Evolutionary conservation across 2,113 vertebrate species (phyloP), one percentile per base, ranked within the genome.

Genomic region (Cynopterus brachyotis): DNA sequence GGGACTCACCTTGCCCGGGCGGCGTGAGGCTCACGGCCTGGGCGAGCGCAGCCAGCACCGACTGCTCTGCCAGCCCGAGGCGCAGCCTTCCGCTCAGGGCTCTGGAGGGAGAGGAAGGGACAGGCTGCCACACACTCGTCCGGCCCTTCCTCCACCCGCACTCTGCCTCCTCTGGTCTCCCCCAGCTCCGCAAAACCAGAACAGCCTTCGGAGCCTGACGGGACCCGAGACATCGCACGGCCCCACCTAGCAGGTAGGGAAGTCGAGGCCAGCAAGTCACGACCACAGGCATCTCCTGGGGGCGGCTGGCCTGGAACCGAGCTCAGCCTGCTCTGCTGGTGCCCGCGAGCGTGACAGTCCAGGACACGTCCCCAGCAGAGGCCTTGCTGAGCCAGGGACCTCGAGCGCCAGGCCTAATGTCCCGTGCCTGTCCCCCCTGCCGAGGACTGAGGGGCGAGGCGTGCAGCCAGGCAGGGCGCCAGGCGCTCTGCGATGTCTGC

Each of bases 21-120:
- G 99, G 99, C 0, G 99, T 99, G 82, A 99, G 98, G 89, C 99
- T 99, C 88, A 99, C 98, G 0, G 99, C 99, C 96, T 99, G 99
- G 89, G 98, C 98, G 0, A 99, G 97, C 4, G 99, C 99, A 0
- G 98, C 97, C 73, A 99, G 97, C 83, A 99, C 99, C 0, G 99
- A 99, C 97, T 99, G 99, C 96, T 99, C 99, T 0, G 99, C 99
- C 96, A 99, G 97, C 60, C 99, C 99, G 1, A 99, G 99, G 81
- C 99, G 98, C 91, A 99, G 98, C 95, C 99, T 99, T 88, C 99
- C 99, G 0, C 99, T 99, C 95, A 99, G 97, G 17, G 99, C 99
- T 98, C 99, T 99, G 98, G 35, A 86, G 79, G 84, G 53, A 95
- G 32, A 95, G 45, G 2, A 32, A 9, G 6, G 10, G 22, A 3